Evolutionary conservation across 1,140 invertebrate genomes (phyloP).

Genomic region (Latrodectus geometricus): DNA sequence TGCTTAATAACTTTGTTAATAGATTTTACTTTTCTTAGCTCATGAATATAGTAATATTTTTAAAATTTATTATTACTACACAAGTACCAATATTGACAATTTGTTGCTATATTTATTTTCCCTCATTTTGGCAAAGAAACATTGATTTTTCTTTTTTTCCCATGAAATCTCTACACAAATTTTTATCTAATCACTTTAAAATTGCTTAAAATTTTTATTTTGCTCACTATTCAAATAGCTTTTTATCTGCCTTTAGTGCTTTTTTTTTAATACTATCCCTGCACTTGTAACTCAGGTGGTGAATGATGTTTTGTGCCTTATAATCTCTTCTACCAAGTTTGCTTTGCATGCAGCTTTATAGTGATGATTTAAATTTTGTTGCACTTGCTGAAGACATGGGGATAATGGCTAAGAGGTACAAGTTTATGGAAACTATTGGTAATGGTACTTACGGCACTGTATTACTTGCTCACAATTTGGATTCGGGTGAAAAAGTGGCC

Average conservation of each 20-base stretch:
- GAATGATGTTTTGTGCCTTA: conserved; percentile 35
- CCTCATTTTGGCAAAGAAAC: too few species aligned
- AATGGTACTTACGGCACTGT: conserved; percentile 99
- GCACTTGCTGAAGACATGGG: conserved; percentile 10
- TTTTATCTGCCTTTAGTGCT: neutral
- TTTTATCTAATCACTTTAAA: too few species aligned
- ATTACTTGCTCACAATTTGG: conserved; percentile 92
- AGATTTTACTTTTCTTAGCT: too few species aligned
- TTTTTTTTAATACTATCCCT: conserved; percentile 9
- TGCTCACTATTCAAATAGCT: neutral
- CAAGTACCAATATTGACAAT: too few species aligned
- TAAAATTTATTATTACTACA: too few species aligned
- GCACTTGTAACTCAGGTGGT: conserved; percentile 52
- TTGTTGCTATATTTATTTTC: too few species aligned
- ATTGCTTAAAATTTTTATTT: neutral
- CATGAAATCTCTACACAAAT: too few species aligned
- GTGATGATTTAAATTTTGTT: conserved; percentile 7
- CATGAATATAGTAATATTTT: too few species aligned
- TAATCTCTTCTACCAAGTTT: conserved; percentile 27
- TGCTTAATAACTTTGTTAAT: too few species aligned
- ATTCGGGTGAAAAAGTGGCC: conserved; percentile 98
- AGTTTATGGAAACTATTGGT: conserved; percentile 93
- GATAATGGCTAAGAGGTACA: conserved; percentile 89
- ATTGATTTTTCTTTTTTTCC: too few species aligned
- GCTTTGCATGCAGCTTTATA: conserved; percentile 30